Evolutionary conservation across 2,888 invertebrate species (phyloP), one percentile per base, ranked within the genome.

Genomic region (Buathra laborator): DNA sequence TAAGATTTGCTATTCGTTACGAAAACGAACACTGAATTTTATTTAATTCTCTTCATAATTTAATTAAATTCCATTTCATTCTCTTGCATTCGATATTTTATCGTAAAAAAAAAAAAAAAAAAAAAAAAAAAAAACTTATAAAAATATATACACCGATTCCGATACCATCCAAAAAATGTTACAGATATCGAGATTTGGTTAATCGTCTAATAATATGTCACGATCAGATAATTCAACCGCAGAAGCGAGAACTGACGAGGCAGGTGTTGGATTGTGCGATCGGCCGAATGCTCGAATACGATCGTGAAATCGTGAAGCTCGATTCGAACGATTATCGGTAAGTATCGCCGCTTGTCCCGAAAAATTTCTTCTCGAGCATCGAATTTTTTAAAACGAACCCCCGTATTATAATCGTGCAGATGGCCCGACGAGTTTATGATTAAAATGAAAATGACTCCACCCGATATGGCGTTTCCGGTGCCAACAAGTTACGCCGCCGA

Each of bases 361-460:
- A 19, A 29, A 46, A 16, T 48, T 83, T 48, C 12, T 48, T 64
- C 53, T 24, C 1, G 29, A 10, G 12, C 48, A 43, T 19, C 14
- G 78, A 29, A 74, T 43, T 51, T 24, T 24, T 24, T 24, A 24
- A 62, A 24, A 62, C 67, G 48, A 62, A 48, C 62, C 68, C 37
- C 19, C 53, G 16, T 44, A 14, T 62, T 48, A 48, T 12, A 53
- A 71, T 76, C 59, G n/a, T 12, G 94, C 89, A 97, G 97, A 72
- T 97, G 97, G 93, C 95, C 97, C 70, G 97, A 97, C 90, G 96
- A 97, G 89, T 95, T 96, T 43, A 92, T 97, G 71, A 95, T 96
- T 74, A 96, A 96, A 93, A 92, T 97, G 91, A 96, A 97, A 85
- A 94, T 97, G 87, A 95, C 96, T 24, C 97, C 97, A 0, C 94